Base-by-base conservation (phyloP, 2,888 invertebrate genomes). In the Dryadula phaetusa region DNA sequence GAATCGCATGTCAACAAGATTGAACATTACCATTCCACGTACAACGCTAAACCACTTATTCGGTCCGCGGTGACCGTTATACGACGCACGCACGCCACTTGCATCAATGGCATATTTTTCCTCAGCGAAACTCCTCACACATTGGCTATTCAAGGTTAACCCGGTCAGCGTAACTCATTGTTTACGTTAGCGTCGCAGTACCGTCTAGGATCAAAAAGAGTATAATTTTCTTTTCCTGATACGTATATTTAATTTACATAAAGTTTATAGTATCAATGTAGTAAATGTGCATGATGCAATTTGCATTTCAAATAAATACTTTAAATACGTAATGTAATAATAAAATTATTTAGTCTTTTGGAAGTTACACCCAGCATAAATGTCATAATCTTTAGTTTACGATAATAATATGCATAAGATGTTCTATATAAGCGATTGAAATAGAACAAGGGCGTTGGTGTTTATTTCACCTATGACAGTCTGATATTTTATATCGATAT, bases 91-190 rank as follows among this genome's bases (percentile, higher is more conserved):
- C 90, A 91, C 89, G 84, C 84, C 75, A 84, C 82, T 71, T 89
- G 90, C 90, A 88, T 90, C 90, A 90, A 90, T 91, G 91, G 86
- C 90, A 90, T 87, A 91, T 91, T 92, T 92, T 91, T 90, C 86
- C 86, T 81, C 80, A 78, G 88, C 87, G 87, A 90, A 90, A 91
- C 88, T 88, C 82, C 79, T 84, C 84, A 79, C 85, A 88, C 88
- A 89, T 90, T 91, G 90, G 85, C 89, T 88, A 91, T 91, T 90
- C 87, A 90, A 86, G 86, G 89, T 82, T 92, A 90, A 92, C 92
- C 91, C 88, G 92, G 92, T 92, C 89, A 92, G 83, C 83, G 83
- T 79, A 82, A 79, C 82, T 86, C 86, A 87, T 91, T 91, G 89
- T 91, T 87, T 88, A 87, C 86, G 84, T 79, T 71, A 63, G 68